A percentile compares a stretch with the other conserved stretches of the same genome.
Evolutionary conservation across 2,888 invertebrate species (phyloP).

Genomic region (Helleia helle): DNA sequence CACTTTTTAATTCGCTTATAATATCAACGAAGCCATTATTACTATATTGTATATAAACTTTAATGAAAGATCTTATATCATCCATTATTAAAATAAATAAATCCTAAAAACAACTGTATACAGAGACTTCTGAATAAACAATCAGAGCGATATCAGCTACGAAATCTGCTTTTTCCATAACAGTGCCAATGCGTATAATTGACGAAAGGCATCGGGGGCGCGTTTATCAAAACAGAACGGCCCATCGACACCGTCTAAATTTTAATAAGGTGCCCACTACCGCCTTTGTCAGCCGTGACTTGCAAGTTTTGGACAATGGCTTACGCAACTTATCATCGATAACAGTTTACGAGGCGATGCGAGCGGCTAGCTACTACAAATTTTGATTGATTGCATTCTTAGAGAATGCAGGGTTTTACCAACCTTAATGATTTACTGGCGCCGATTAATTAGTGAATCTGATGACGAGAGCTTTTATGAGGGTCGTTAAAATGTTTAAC

Average conservation of each 20-base stretch:
- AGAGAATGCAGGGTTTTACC: constrained; percentile 37
- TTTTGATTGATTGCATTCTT: constrained; percentile 72
- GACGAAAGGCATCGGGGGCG: constrained; percentile 43
- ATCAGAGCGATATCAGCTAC: neutral
- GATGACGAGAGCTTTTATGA: constrained; percentile 31
- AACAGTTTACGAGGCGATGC: constrained; percentile 72
- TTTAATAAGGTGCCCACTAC: constrained; percentile 73
- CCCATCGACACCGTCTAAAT: constrained; percentile 64
- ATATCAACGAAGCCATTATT: too few species aligned
- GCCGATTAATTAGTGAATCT: constrained; percentile 66
- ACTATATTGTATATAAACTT: too few species aligned
- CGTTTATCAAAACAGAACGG: constrained; percentile 68
- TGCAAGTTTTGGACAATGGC: constrained; percentile 62
- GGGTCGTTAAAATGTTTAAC: neutral
- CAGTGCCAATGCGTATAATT: constrained; percentile 26
- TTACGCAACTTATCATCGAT: constrained; percentile 74
- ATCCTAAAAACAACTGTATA: too few species aligned
- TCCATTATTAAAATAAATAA: too few species aligned
- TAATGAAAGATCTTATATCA: too few species aligned
- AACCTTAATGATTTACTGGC: constrained; percentile 52
- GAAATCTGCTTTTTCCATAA: neutral
- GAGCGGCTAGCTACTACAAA: constrained; percentile 65
- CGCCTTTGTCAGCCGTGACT: constrained; percentile 64
- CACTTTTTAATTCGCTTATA: too few species aligned
- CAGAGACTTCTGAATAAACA: neutral